Evolutionary conservation across 1,140 invertebrate genomes (phyloP).

Genomic region (Ganaspis sp.): DNA sequence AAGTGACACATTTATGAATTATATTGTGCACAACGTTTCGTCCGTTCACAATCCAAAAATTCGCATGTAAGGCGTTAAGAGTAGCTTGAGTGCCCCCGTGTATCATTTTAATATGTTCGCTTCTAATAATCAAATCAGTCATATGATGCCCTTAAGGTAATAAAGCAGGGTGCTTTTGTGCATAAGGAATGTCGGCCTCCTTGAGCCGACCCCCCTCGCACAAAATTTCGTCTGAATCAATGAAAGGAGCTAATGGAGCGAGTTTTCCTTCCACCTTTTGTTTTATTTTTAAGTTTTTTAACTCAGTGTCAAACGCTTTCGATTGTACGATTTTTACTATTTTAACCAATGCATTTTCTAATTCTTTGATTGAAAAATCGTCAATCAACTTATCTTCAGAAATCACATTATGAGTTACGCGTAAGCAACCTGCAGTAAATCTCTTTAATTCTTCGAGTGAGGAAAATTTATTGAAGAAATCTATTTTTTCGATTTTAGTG

Average conservation of each 20-base stretch:
- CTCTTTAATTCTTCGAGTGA: not conserved
- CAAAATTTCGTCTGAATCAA: not conserved
- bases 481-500: not conserved
- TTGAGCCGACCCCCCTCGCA: not conserved
- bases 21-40: slow-evolving; percentile 47
- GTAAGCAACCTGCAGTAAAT: not conserved
- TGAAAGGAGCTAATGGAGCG: not conserved
- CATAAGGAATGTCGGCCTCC: not conserved
- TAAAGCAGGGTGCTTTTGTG: not conserved
- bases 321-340: not conserved
- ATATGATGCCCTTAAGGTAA: not conserved
- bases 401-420: not conserved
- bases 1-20: slow-evolving; percentile 51
- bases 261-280: not conserved
- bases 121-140: not conserved
- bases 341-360: not conserved
- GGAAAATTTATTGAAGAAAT: not conserved
- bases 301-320: not conserved
- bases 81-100: not conserved
- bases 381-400: not conserved
- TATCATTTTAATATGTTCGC: not conserved
- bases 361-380: not conserved
- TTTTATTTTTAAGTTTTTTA: not conserved
- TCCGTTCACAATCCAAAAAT: slow-evolving; percentile 51
- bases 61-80: slow-evolving; percentile 13